phyloP scores from a whole-genome alignment of 30 jellyfish, hydroid and myxozoan genomes.

The Turritopsis rubra region DNA sequence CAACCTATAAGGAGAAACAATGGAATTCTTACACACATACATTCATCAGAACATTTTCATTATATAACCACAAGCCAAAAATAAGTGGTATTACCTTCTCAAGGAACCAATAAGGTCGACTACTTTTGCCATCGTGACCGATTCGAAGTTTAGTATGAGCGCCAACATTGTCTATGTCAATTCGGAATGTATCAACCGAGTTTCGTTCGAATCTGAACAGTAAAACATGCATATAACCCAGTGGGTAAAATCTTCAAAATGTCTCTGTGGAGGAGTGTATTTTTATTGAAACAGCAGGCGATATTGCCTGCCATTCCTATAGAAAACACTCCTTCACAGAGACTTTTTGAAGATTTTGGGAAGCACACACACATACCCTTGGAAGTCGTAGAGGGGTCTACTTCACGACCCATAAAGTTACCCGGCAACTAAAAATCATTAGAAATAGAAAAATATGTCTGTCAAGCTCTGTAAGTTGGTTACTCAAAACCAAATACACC shows the following conservation, averaged over 20 bases:
- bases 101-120: slow-evolving; percentile 81
- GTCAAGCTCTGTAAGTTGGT: too few species aligned
- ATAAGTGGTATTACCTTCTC: slow-evolving; percentile 64
- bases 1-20: slow-evolving; percentile 29
- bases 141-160: slow-evolving; percentile 62
- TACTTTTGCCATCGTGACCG: slow-evolving; percentile 85
- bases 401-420: too few species aligned
- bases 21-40: too few species aligned
- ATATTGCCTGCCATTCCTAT: background rate
- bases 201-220: slow-evolving; percentile 74
- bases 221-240: background rate
- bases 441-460: too few species aligned
- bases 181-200: slow-evolving; percentile 57
- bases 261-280: background rate
- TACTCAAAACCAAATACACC: too few species aligned
- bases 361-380: background rate
- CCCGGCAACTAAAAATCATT: too few species aligned
- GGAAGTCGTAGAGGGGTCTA: too few species aligned
- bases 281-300: background rate
- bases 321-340: background rate
- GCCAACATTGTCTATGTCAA: slow-evolving; percentile 87
- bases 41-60: too few species aligned
- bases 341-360: background rate
- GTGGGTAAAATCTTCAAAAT: background rate
- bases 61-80: background rate